phyloP scores from a whole-genome alignment of 2,888 invertebrate genomes.

The Muscina levida region DNA sequence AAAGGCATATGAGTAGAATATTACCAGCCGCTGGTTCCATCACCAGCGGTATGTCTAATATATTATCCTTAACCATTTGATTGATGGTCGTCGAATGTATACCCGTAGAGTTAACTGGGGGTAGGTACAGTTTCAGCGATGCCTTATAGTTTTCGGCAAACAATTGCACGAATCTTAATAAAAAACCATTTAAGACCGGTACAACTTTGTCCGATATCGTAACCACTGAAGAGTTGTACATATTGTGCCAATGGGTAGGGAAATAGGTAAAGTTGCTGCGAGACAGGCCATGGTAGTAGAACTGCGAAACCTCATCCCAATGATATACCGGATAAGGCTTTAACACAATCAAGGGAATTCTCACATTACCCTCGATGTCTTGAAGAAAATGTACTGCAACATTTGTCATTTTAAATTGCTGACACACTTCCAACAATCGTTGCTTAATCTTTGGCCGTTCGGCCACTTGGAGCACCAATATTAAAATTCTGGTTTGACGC shows the following conservation, averaged over 20 bases:
- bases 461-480: neutral
- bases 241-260: constrained; percentile 13
- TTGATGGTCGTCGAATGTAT: constrained; percentile 3
- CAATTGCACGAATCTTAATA: constrained; percentile 62
- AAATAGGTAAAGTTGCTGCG: neutral
- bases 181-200: constrained; percentile 69
- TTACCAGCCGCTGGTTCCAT: neutral
- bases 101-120: neutral
- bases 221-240: constrained; percentile 50
- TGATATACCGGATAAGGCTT: constrained; percentile 43
- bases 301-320: neutral
- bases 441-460: neutral
- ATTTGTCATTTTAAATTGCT: neutral
- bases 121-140: constrained; percentile 33
- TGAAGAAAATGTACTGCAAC: no score
- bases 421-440: neutral
- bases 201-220: constrained; percentile 67
- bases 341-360: neutral
- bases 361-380: neutral
- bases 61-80: neutral
- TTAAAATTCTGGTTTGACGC: neutral
- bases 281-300: no score
- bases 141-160: no score
- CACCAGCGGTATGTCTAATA: no score
- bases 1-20: neutral